Conservation (phyloP, 2,113 vertebrate genomes). For the Gallinago media region DNA sequence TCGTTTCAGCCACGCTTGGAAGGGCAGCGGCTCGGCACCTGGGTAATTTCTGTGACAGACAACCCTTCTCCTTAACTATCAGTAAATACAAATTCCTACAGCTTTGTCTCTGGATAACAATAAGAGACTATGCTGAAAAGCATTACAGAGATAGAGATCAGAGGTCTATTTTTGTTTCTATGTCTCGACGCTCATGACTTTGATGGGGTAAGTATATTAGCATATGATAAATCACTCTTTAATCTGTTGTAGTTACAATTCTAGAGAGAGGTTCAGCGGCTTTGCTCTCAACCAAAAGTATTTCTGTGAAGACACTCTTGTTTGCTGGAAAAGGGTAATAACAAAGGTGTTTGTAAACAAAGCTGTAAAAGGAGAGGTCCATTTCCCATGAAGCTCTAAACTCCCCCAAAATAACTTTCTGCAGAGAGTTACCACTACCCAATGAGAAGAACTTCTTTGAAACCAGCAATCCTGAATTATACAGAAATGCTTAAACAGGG, state of each 20-base stretch:
- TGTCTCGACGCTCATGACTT: slow-evolving; percentile 8
- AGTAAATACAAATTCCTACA: slow-evolving; percentile 35
- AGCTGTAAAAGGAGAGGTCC: slow-evolving; percentile 3
- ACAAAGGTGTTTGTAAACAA: slow-evolving; percentile 53
- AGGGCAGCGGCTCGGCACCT: neutral
- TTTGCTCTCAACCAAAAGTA: slow-evolving; percentile 24
- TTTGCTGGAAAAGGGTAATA: slow-evolving; percentile 15
- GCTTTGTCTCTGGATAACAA: neutral
- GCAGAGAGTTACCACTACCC: neutral
- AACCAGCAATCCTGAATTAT: neutral
- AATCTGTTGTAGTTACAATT: slow-evolving; percentile 22
- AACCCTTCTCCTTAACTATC: neutral
- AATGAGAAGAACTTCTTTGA: neutral
- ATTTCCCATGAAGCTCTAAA: slow-evolving; percentile 3
- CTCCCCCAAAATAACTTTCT: neutral
- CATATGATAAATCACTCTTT: slow-evolving; percentile 53
- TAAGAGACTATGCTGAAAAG: neutral
- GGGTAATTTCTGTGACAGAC: neutral
- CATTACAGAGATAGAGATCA: slow-evolving; percentile 41
- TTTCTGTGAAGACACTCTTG: slow-evolving; percentile 30
- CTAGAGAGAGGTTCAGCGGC: slow-evolving; percentile 5
- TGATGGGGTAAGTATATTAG: slow-evolving; percentile 40
- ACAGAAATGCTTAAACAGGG: neutral
- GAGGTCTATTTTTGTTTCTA: slow-evolving; percentile 40
- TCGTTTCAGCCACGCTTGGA: neutral